phyloP scores from a whole-genome alignment of 2,113 vertebrate species.

The Todiramphus chloris region DNA sequence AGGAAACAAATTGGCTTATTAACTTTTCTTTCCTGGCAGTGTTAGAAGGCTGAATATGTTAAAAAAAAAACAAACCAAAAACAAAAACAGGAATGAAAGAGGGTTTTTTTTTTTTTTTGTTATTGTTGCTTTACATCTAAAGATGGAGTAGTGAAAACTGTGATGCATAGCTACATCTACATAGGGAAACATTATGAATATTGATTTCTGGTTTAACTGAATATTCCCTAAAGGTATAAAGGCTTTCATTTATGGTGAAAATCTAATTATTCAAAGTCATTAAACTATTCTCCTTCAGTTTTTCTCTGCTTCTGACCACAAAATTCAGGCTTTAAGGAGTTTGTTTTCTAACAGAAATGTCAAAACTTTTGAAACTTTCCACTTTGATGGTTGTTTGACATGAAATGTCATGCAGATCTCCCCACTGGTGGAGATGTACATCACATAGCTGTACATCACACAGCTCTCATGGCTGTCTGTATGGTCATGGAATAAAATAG shows the following conservation, averaged over 20 bases:
- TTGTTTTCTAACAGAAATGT: neutral
- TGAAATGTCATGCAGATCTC: neutral
- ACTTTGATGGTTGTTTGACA: neutral
- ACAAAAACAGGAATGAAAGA: neutral
- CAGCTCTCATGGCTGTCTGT: neutral
- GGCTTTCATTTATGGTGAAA: neutral
- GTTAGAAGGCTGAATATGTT: neutral
- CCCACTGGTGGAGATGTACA: neutral
- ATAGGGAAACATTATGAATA: neutral
- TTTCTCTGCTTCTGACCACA: neutral
- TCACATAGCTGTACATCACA: too few relatives aligned
- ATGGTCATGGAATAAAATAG: neutral
- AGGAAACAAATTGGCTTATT: conserved; percentile 60
- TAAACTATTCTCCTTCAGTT: neutral
- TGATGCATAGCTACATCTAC: neutral
- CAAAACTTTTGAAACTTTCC: neutral
- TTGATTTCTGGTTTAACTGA: neutral
- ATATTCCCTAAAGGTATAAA: conserved; percentile 2
- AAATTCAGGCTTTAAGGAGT: neutral
- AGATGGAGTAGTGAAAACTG: neutral
- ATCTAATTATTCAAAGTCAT: neutral
- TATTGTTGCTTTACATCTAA: neutral
- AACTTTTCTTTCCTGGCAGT: conserved; percentile 20
- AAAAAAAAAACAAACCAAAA: neutral
- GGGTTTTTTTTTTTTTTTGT: accelerated